phyloP scores from a whole-genome alignment of 2,797 vertebrate genomes.

The Miichthys miiuy region DNA sequence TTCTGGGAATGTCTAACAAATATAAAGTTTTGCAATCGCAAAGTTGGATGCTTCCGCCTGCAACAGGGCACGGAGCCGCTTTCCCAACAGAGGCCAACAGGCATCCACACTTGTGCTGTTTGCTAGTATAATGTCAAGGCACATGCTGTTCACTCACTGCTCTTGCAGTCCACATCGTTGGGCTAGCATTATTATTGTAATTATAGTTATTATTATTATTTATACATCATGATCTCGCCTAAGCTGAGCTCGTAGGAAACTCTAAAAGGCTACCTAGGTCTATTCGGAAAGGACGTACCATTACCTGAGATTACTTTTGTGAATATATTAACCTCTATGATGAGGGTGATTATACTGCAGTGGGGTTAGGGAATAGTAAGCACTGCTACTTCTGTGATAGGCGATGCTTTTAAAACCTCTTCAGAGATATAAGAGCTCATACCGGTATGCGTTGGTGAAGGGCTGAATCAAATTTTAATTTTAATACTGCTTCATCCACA shows the following conservation, averaged over 20 bases:
- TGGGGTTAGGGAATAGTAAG: constrained; percentile 49
- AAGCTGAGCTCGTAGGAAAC: constrained; percentile 69
- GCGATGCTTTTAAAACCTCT: constrained; percentile 24
- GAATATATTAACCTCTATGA: constrained; percentile 58
- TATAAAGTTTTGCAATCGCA: constrained; percentile 13
- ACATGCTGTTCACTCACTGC: constrained; percentile 43
- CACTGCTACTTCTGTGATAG: constrained; percentile 25
- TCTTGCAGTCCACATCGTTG: constrained; percentile 57
- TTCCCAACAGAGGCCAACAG: constrained; percentile 7
- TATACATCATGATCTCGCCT: constrained; percentile 54
- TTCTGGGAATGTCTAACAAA: background rate
- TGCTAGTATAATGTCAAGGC: constrained; percentile 42
- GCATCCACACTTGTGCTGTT: constrained; percentile 24
- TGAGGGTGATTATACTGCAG: constrained; percentile 57
- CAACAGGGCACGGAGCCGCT: background rate
- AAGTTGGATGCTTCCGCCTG: background rate
- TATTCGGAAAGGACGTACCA: constrained; percentile 58
- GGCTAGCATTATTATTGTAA: constrained; percentile 30
- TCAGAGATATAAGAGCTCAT: constrained; percentile 15
- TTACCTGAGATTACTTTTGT: constrained; percentile 64
- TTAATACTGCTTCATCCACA: background rate
- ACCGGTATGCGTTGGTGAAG: constrained; percentile 1
- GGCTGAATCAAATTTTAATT: background rate
- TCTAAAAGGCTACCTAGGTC: constrained; percentile 41
- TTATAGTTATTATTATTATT: constrained; percentile 12